These are phyloP conservation scores for Syngnathus floridae DNA, from an alignment of 2,113 vertebrate species.

Conservation along the genomic window DNA sequence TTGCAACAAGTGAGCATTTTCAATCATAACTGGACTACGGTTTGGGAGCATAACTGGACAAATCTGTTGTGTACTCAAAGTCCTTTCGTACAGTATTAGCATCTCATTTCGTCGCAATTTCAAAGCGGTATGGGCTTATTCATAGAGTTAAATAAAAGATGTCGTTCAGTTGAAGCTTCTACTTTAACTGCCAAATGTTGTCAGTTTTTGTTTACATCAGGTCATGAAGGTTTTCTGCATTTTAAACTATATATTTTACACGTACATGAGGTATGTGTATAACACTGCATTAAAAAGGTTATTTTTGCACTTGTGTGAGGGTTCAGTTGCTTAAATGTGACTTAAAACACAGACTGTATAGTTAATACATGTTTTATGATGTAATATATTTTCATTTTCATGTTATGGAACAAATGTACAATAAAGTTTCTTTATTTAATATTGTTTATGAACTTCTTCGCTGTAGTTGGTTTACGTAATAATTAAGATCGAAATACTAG, in stretches of 20 bases:
- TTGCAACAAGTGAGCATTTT: background rate
- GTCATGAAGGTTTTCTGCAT: background rate
- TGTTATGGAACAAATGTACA: background rate
- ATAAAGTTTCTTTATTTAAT: background rate
- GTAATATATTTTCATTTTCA: background rate
- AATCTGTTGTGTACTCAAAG: background rate
- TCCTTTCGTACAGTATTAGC: background rate
- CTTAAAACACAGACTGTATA: background rate
- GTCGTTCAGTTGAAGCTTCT: background rate
- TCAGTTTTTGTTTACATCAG: background rate
- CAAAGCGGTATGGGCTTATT: background rate
- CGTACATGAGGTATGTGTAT: no score
- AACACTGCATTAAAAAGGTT: background rate
- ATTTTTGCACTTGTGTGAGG: background rate
- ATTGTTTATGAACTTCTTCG: background rate
- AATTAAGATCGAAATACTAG: constrained; percentile 9
- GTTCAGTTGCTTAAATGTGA: background rate
- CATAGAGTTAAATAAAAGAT: background rate
- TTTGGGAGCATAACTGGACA: background rate
- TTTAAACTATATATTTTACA: background rate
- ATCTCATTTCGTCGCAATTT: background rate
- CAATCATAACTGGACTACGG: background rate
- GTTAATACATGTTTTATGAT: background rate
- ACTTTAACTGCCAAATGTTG: background rate
- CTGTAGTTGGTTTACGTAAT: constrained; percentile 9